A percentile compares a stretch with the other conserved stretches of the same genome.
Evolutionary conservation across 2,797 vertebrate genomes (phyloP).

Genomic region (Diplodus puntazzo): DNA sequence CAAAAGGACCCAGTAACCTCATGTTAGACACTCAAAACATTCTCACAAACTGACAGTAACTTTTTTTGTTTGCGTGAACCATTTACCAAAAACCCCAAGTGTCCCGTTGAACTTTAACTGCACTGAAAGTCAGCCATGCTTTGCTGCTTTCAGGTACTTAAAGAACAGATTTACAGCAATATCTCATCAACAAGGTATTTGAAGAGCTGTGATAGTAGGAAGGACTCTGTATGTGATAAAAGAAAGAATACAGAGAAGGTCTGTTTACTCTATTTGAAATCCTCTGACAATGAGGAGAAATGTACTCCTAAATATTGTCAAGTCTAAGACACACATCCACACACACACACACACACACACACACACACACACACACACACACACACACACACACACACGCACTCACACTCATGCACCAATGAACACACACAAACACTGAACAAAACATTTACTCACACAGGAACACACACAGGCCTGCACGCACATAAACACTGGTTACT

Average conservation of each 20-base stretch:
- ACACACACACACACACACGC: neutral
- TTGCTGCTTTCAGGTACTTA: neutral
- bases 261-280: constrained; percentile 6
- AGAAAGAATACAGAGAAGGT: neutral
- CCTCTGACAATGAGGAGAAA: constrained; percentile 8
- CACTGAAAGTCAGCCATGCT: neutral
- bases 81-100: neutral
- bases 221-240: neutral
- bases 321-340: neutral
- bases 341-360: neutral
- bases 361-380: neutral
- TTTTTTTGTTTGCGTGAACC: neutral
- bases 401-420: neutral
- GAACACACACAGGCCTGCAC: constrained; percentile 20
- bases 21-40: neutral
- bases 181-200: neutral
- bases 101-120: neutral
- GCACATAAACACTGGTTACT: constrained; percentile 49
- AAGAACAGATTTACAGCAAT: neutral
- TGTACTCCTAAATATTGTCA: constrained; percentile 1
- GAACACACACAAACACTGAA: constrained; percentile 25
- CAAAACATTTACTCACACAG: constrained; percentile 29
- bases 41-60: neutral
- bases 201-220: neutral
- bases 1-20: constrained; percentile 10